Percentiles rank a stretch among this genome's conserved stretches.
Evolutionary conservation across 2,888 invertebrate genomes (phyloP).

Genomic region (Seladonia tumulorum): DNA sequence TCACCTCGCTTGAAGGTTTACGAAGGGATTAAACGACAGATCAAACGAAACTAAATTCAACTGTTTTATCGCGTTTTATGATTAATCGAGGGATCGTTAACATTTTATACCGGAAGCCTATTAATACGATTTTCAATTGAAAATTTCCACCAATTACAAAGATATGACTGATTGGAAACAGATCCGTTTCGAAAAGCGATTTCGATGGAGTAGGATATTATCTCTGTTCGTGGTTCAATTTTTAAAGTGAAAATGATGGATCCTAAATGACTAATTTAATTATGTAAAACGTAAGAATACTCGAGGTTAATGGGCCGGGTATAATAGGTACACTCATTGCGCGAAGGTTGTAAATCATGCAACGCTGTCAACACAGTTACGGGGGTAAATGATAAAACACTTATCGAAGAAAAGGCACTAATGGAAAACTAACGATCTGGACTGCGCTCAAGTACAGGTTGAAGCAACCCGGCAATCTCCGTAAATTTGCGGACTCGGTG

Average conservation of each 20-base stretch:
- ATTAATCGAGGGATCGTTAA: too few species aligned
- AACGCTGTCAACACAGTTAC: conserved; percentile 37
- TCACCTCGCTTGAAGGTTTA: background rate
- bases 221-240: background rate
- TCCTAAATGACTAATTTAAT: background rate
- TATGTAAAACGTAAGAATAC: background rate
- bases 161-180: background rate
- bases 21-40: too few species aligned
- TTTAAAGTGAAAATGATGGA: background rate
- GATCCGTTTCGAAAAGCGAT: background rate
- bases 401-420: conserved; percentile 48
- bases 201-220: background rate
- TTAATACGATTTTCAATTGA: too few species aligned
- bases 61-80: too few species aligned
- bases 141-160: background rate
- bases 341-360: conserved; percentile 21
- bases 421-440: conserved; percentile 58
- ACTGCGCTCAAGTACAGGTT: conserved; percentile 35
- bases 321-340: background rate
- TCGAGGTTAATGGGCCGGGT: background rate
- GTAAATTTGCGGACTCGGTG: conserved; percentile 21
- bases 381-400: conserved; percentile 18
- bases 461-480: conserved; percentile 18
- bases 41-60: too few species aligned
- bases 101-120: too few species aligned